Evolutionary conservation across 2,797 vertebrate species (phyloP).

Genomic region (Enteromius mattozi): DNA sequence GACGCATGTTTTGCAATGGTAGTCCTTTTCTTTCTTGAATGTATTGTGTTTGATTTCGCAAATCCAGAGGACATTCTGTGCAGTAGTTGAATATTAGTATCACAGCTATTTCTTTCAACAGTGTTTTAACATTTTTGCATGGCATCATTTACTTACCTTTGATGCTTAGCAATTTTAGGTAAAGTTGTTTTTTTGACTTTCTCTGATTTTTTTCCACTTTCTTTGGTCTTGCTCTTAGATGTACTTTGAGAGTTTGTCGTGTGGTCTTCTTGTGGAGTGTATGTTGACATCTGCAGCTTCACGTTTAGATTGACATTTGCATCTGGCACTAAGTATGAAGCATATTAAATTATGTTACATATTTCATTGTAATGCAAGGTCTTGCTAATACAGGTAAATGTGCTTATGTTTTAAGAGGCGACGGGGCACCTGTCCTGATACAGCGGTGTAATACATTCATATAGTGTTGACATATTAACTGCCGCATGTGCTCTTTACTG

Average conservation of each 20-base stretch:
- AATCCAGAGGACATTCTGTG: conserved; percentile 44
- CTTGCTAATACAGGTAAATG: background rate
- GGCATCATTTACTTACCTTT: conserved; percentile 48
- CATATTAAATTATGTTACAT: background rate
- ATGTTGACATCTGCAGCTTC: background rate
- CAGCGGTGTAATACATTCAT: conserved; percentile 72
- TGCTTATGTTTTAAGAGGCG: background rate
- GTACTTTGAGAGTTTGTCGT: background rate
- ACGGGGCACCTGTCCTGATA: conserved; percentile 60
- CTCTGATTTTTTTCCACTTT: conserved; percentile 16
- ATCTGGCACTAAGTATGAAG: conserved; percentile 19
- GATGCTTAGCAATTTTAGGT: conserved; percentile 59
- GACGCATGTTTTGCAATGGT: background rate
- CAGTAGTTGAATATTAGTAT: background rate
- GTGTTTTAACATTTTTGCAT: background rate
- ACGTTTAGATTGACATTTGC: background rate
- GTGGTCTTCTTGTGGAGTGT: background rate
- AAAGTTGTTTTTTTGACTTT: conserved; percentile 47
- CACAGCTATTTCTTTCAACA: background rate
- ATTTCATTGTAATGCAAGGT: background rate
- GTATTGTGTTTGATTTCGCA: conserved; percentile 36
- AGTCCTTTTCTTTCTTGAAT: background rate
- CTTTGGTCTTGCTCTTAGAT: conserved; percentile 18
- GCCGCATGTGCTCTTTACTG: conserved; percentile 68
- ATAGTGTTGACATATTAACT: conserved; percentile 76